Conservation (phyloP, 2,888 invertebrate species). For the Gymnoscelis rufifasciata region DNA sequence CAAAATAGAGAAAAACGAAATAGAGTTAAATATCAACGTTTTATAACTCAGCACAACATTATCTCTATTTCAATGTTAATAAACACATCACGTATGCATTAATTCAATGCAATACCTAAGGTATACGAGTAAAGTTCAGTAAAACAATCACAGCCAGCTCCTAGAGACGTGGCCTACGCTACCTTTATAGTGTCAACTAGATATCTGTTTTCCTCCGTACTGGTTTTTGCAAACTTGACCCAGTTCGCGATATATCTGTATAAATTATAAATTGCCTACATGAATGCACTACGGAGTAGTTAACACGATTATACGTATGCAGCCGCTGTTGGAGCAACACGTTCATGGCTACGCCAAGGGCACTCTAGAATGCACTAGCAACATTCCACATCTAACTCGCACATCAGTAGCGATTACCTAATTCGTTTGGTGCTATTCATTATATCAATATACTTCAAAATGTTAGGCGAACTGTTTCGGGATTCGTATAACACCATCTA, state of each 20-base stretch:
- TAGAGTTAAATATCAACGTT: too few relatives aligned
- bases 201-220: conserved; percentile 72
- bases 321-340: conserved; percentile 35
- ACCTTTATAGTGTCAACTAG: conserved; percentile 55
- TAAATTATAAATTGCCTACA: conserved; percentile 51
- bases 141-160: conserved; percentile 14
- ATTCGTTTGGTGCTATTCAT: too few relatives aligned
- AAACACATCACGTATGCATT: conserved; percentile 1
- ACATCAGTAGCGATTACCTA: too few relatives aligned
- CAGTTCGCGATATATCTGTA: conserved; percentile 50
- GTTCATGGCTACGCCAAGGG: conserved; percentile 48
- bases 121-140: conserved; percentile 2
- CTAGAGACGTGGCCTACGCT: conserved; percentile 45
- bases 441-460: too few relatives aligned
- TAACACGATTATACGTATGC: conserved; percentile 43
- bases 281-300: conserved; percentile 46
- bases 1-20: too few relatives aligned
- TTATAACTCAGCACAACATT: too few relatives aligned
- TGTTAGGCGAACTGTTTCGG: too few relatives aligned
- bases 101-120: conserved; percentile 1
- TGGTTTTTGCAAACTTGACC: conserved; percentile 72
- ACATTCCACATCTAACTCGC: not conserved
- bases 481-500: too few relatives aligned
- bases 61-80: too few relatives aligned
- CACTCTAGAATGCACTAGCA: conserved; percentile 22